phyloP scores from a whole-genome alignment of 2,113 vertebrate genomes.

The Tautogolabrus adspersus region DNA sequence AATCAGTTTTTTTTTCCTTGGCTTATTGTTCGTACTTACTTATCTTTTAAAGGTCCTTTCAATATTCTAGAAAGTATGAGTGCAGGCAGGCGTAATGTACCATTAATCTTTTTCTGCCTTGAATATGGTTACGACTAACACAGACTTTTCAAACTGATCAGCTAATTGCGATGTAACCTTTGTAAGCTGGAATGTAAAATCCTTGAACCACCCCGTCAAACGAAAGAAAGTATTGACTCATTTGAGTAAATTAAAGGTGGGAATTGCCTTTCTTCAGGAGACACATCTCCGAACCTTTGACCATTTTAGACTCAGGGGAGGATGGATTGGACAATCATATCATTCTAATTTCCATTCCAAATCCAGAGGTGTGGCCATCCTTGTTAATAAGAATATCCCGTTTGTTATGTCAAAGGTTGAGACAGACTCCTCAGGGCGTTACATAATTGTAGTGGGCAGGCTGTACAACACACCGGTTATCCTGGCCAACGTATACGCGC shows the following conservation, averaged over 20 bases:
- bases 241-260: background rate
- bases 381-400: slow-evolving; percentile 23
- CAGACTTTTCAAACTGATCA: background rate
- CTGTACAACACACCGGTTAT: slow-evolving; percentile 24
- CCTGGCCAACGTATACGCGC: background rate
- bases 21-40: background rate
- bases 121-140: background rate
- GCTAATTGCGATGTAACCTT: background rate
- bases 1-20: background rate
- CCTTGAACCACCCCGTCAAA: slow-evolving; percentile 20
- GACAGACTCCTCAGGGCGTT: slow-evolving; percentile 16
- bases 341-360: slow-evolving; percentile 16
- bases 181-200: background rate
- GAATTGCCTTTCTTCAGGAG: background rate
- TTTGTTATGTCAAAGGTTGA: slow-evolving; percentile 34
- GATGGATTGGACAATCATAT: slow-evolving; percentile 1
- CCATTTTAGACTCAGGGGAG: background rate
- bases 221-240: slow-evolving; percentile 7
- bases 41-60: background rate
- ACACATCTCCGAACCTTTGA: background rate
- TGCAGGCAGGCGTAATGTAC: too few species aligned
- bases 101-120: too few species aligned
- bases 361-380: slow-evolving; percentile 7
- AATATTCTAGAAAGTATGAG: background rate
- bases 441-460: slow-evolving; percentile 20